phyloP scores from a whole-genome alignment of 2,113 vertebrate species.

The Oplegnathus fasciatus region DNA sequence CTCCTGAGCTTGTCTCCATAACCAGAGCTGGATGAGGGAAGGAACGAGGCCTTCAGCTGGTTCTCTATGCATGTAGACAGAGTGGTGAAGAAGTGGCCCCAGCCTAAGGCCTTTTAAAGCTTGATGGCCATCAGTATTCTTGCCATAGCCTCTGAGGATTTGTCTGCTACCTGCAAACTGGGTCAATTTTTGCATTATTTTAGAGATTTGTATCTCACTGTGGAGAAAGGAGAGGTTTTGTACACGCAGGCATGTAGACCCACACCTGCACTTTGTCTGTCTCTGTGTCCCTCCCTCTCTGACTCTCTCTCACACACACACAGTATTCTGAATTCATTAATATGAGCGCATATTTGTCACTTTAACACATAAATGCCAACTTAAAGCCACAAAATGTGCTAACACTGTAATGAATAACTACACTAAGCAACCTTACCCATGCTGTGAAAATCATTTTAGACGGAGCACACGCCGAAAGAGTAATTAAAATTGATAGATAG shows the following conservation, averaged over 20 bases:
- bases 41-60: slow-evolving; percentile 51
- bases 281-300: slow-evolving; percentile 7
- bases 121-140: slow-evolving; percentile 83
- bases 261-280: slow-evolving; percentile 70
- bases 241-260: slow-evolving; percentile 65
- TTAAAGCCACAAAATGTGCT: slow-evolving; percentile 63
- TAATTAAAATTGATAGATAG: slow-evolving; percentile 79
- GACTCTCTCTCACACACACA: neutral
- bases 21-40: slow-evolving; percentile 40
- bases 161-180: slow-evolving; percentile 85
- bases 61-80: slow-evolving; percentile 37
- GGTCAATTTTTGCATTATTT: slow-evolving; percentile 87
- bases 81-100: slow-evolving; percentile 60
- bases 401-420: slow-evolving; percentile 56
- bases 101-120: slow-evolving; percentile 75
- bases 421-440: slow-evolving; percentile 33
- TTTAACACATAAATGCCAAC: slow-evolving; percentile 67
- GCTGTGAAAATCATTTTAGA: slow-evolving; percentile 62
- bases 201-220: slow-evolving; percentile 78
- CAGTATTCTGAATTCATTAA: slow-evolving; percentile 59
- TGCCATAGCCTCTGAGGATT: slow-evolving; percentile 78
- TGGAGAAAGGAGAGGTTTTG: slow-evolving; percentile 65
- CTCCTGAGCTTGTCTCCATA: slow-evolving; percentile 64
- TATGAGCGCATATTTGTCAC: slow-evolving; percentile 61
- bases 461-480: slow-evolving; percentile 51